Base-by-base conservation (phyloP, 2,113 vertebrate species). In the Spea bombifrons region DNA sequence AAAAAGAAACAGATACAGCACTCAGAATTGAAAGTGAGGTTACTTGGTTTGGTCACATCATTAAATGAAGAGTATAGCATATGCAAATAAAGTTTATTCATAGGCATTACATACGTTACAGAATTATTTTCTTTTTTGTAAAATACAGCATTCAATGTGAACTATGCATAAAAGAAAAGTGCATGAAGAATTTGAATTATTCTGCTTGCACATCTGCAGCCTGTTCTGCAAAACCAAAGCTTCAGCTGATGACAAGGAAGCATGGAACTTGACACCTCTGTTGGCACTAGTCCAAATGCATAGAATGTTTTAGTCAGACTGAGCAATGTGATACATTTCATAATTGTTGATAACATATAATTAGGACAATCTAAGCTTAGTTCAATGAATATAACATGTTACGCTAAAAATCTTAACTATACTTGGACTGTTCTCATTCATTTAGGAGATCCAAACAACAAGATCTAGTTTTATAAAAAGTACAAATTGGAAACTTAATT, bases 321-420 rank as follows among this genome's bases (percentile, higher is more conserved):
- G 71, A 49, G 13, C 84, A 83, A 87, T 82, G 73, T 50, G n/a
- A 87, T 86, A 84, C 43, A 12, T 87, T 89, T 89, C 88, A 86
- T 90, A 92, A 90, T 86, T 90, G 86, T 92, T 84, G 84, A 86
- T 88, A 90, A 86, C 46, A 17, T 87, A 81, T 88, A 90, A 90
- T 86, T 89, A 87, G 84, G 88, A 83, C 82, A 87, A 88, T 75
- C 70, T 85, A 86, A 88, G 79, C 70, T 79, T 83, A 53, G 0
- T 87, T 90, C 90, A 88, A 90, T 80, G 81, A 88, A 83, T 45
- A 17, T 76, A 85, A 5, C 83, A 84, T 86, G 84, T 87, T 86
- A 88, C 89, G 86, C 75, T 9, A 61, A 80, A 85, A 73, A 0
- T 0, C 73, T 76, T 84, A 82, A 85, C 85, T 89, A 81, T 83